Evolutionary conservation across 2,113 vertebrate genomes (phyloP).

Genomic region (Aix galericulata): DNA sequence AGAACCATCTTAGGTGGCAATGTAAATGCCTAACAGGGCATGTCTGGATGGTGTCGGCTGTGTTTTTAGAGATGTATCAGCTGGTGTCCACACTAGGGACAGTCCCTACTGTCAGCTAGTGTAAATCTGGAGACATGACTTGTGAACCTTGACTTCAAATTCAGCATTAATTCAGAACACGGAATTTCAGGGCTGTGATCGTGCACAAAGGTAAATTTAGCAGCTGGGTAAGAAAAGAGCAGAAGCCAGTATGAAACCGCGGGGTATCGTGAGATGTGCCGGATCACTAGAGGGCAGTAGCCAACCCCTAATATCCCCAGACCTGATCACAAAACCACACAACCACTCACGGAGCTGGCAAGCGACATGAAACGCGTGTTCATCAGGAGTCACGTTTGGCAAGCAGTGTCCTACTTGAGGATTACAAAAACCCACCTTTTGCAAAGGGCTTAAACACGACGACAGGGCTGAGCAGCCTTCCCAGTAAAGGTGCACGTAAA

Average conservation of each 20-base stretch:
- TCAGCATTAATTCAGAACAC: not conserved
- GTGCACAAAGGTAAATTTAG: not conserved
- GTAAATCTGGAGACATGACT: not conserved
- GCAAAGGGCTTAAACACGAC: not conserved
- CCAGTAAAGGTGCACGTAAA: rapidly evolving
- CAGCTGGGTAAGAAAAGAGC: not conserved
- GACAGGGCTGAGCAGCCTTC: not conserved
- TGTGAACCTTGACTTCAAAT: not conserved
- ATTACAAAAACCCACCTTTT: not conserved
- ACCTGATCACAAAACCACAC: not conserved
- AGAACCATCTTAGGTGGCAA: not conserved
- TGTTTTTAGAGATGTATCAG: not conserved
- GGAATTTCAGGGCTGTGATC: not conserved
- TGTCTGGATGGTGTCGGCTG: not conserved
- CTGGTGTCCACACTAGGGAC: not conserved
- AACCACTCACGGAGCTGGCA: too few relatives aligned
- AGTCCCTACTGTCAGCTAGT: not conserved
- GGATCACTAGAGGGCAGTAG: slow-evolving; percentile 68
- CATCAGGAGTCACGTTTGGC: not conserved
- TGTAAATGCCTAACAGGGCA: not conserved
- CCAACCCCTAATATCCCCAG: slow-evolving; percentile 31
- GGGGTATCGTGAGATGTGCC: not conserved
- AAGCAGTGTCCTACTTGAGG: not conserved
- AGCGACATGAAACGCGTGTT: not conserved
- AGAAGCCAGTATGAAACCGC: not conserved